These are phyloP conservation scores for Synaphobranchus kaupii DNA, from an alignment of 2,797 vertebrate species.

Conservation along the genomic window DNA sequence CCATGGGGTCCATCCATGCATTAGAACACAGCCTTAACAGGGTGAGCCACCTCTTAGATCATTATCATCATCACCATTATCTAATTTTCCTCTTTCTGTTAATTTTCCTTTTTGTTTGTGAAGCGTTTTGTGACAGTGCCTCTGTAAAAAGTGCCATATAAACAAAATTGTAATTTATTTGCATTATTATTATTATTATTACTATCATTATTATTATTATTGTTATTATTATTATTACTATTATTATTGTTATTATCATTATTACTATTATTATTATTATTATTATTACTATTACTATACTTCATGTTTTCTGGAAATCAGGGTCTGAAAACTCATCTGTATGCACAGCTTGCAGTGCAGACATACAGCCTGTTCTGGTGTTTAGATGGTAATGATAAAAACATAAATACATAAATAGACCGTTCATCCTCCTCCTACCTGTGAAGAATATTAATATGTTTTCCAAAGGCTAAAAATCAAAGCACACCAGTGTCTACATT, in stretches of 20 bases:
- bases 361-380: neutral
- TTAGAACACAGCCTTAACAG: too few relatives aligned
- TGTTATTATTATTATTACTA: neutral
- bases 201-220: neutral
- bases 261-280: neutral
- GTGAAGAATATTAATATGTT: neutral
- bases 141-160: neutral
- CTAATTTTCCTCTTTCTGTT: neutral
- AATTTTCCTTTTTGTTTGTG: neutral
- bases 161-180: neutral
- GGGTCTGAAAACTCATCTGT: neutral
- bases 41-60: neutral
- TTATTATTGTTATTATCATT: too few relatives aligned
- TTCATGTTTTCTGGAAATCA: neutral
- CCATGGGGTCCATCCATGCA: too few relatives aligned
- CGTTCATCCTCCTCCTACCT: neutral
- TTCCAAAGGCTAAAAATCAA: neutral
- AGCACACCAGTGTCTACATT: neutral
- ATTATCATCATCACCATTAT: neutral
- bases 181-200: neutral
- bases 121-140: neutral
- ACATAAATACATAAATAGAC: constrained; percentile 12
- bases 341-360: neutral
- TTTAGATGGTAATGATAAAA: neutral
- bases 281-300: too few relatives aligned